Evolutionary conservation across 2,797 vertebrate species (phyloP), one percentile per base, ranked within the genome.

Genomic region (Acipenser ruthenus): DNA sequence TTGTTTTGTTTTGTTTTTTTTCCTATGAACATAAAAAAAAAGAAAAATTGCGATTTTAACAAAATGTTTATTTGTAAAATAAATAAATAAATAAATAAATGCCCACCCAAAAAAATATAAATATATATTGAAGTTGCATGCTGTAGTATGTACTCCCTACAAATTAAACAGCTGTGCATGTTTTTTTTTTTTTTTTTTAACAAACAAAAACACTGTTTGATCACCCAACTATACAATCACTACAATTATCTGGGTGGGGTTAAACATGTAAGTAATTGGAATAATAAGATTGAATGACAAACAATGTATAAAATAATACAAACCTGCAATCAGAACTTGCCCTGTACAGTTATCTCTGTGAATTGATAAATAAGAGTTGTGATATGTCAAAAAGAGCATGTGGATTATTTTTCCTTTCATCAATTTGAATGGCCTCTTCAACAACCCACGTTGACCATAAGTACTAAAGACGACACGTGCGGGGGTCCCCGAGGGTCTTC

Each of bases 291-390:
- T 74, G 76, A 81, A 77, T 78, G 76, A 79, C 70, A 65, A 72
- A 77, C 72, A 67, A 77, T 82, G 78, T 80, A 79, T 71, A 77
- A 79, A 77, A 68, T 71, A 75, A 71, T 77, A 76, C 67, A 66
- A 72, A 77, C 68, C 73, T 69, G 76, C 68, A 81, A 76, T 13
- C 55, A 58, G 12, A 70, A 74, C 73, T 73, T 78, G 75, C 76
- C 74, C 74, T 83, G 80, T 83, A 81, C 81, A 84, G 79, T 72
- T 64, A 59, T 80, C 81, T 81, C 76, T 80, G 82, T 85, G 77
- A 83, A 78, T 77, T 82, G 79, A 82, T 78, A 79, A 85, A 86
- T 83, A 82, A 79, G 86, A 73, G 75, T 84, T 85, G 80, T 82
- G 78, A 83, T 84, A 83, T 74, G 82, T 70, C 69, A 74, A 69